phyloP scores from a whole-genome alignment of 2,888 invertebrate species.

The Brachypterus glaber region DNA sequence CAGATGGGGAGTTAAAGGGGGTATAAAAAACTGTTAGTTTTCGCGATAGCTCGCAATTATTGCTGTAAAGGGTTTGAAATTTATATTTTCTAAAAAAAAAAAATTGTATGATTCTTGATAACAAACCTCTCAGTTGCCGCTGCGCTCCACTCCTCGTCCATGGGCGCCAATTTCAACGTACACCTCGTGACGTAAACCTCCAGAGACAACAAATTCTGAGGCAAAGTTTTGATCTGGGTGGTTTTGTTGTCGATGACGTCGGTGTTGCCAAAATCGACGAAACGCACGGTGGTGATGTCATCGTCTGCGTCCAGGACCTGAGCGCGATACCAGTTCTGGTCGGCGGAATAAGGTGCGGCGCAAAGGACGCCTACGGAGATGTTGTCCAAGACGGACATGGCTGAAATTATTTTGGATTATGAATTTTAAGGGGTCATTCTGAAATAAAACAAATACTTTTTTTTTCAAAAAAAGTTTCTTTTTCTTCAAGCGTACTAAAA shows the following conservation, averaged over 20 bases:
- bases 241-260: slow-evolving; percentile 59
- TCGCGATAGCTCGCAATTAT: too few species aligned
- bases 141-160: slow-evolving; percentile 54
- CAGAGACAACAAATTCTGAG: slow-evolving; percentile 47
- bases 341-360: slow-evolving; percentile 70
- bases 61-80: too few species aligned
- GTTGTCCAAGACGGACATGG: slow-evolving; percentile 46
- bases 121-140: slow-evolving; percentile 50
- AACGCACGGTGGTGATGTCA: slow-evolving; percentile 66
- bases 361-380: slow-evolving; percentile 56
- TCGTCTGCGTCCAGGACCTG: slow-evolving; percentile 70
- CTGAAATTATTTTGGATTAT: slow-evolving; percentile 18
- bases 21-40: too few species aligned
- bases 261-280: slow-evolving; percentile 71
- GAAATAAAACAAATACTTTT: not conserved
- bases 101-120: too few species aligned
- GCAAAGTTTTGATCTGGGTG: slow-evolving; percentile 51
- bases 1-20: too few species aligned
- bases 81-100: too few species aligned
- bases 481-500: too few species aligned
- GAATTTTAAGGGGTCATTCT: slow-evolving; percentile 7
- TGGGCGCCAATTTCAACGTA: slow-evolving; percentile 57
- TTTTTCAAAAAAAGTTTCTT: too few species aligned
- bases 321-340: slow-evolving; percentile 88
- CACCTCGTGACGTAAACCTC: slow-evolving; percentile 54